These are phyloP conservation scores for Drosophila diplacantha DNA, from an alignment of 2,888 invertebrate species.

Conservation along the genomic window DNA sequence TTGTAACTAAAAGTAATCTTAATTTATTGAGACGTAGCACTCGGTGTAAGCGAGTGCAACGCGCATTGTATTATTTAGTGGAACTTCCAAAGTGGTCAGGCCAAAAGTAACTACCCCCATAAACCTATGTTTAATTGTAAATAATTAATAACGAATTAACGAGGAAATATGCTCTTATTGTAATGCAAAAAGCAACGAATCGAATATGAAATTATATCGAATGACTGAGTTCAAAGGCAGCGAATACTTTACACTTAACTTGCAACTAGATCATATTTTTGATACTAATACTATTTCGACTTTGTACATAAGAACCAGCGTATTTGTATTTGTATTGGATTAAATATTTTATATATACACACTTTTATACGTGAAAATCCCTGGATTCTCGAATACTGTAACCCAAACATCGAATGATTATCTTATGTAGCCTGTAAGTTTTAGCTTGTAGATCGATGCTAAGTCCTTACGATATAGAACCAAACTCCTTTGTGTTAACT, in stretches of 20 bases:
- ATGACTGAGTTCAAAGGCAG: constrained; percentile 44
- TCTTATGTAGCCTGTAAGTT: constrained; percentile 20
- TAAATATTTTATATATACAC: constrained; percentile 2
- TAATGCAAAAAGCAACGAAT: constrained; percentile 28
- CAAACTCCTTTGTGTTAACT: constrained; percentile 13
- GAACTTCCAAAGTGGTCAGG: constrained; percentile 71
- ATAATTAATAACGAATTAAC: constrained; percentile 9
- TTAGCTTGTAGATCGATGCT: constrained; percentile 23
- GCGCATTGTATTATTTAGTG: constrained; percentile 47
- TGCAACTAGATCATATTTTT: constrained; percentile 38
- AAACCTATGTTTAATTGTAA: constrained; percentile 19
- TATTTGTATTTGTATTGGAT: constrained; percentile 21
- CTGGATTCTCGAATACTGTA: constrained; percentile 16
- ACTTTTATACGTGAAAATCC: constrained; percentile 4
- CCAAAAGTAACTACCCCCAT: constrained; percentile 58
- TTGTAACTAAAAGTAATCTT: constrained; percentile 18
- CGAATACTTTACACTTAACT: constrained; percentile 41
- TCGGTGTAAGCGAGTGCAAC: constrained; percentile 14
- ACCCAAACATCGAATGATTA: constrained; percentile 37
- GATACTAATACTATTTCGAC: constrained; percentile 33
- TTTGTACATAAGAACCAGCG: constrained; percentile 24
- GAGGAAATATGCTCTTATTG: constrained; percentile 7
- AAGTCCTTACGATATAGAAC: constrained; percentile 1
- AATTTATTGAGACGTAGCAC: constrained; percentile 20
- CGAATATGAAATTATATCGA: constrained; percentile 37